Conservation (phyloP, 2,888 invertebrate genomes). For the Ephialtes manifestator region DNA sequence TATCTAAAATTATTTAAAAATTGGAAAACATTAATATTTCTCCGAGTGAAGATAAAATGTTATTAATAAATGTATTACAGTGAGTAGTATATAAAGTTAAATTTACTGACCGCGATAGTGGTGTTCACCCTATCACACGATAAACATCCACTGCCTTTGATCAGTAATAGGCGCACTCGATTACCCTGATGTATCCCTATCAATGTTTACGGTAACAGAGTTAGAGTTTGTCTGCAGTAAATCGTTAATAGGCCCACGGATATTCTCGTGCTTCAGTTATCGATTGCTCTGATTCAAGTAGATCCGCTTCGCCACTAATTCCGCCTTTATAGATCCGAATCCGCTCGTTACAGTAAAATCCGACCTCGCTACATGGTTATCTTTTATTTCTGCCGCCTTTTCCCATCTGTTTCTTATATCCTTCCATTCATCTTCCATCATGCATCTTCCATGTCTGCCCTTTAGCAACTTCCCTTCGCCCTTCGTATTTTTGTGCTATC, state of each 20-base stretch:
- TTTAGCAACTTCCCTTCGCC: background rate
- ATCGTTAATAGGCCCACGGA: background rate
- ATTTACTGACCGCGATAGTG: too few relatives aligned
- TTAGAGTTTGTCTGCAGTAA: too few relatives aligned
- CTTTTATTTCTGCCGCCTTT: constrained; percentile 9
- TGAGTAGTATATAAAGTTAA: too few relatives aligned
- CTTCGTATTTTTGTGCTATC: constrained; percentile 3
- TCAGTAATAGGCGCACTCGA: too few relatives aligned
- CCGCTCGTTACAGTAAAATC: background rate
- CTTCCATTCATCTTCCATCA: constrained; percentile 36
- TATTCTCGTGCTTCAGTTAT: background rate
- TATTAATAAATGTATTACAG: background rate
- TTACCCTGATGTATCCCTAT: too few relatives aligned
- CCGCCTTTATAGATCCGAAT: background rate
- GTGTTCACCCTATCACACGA: too few relatives aligned
- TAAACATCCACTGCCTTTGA: too few relatives aligned
- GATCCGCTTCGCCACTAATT: background rate
- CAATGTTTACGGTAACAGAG: too few relatives aligned
- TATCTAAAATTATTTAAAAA: too few relatives aligned
- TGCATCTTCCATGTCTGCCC: constrained; percentile 12
- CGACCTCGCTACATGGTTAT: too few relatives aligned
- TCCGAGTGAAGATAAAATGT: background rate
- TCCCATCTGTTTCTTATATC: constrained; percentile 6
- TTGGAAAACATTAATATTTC: too few relatives aligned
- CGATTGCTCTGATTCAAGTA: constrained; percentile 6